Conservation (phyloP, 2,888 invertebrate species). For the Tetragonisca angustula region DNA sequence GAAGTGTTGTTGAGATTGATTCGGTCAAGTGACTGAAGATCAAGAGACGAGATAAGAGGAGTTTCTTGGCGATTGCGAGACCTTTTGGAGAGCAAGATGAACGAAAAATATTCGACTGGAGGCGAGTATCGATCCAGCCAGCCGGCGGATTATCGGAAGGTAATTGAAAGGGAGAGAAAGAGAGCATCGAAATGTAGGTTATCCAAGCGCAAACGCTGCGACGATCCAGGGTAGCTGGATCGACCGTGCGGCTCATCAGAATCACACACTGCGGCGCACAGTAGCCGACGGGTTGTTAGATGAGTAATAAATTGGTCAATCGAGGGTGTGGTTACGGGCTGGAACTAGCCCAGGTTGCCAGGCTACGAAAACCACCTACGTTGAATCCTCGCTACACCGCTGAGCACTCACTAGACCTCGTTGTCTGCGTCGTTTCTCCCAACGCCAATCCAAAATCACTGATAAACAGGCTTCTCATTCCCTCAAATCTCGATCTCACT, state of each 20-base stretch:
- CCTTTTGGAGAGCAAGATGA: background rate
- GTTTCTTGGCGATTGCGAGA: background rate
- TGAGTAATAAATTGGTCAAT: slow-evolving; percentile 82
- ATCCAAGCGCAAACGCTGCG: slow-evolving; percentile 37
- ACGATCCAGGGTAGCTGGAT: slow-evolving; percentile 47
- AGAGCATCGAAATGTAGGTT: slow-evolving; percentile 55
- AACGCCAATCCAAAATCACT: background rate
- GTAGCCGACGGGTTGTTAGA: slow-evolving; percentile 71
- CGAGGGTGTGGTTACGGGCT: slow-evolving; percentile 81
- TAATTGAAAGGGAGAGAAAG: slow-evolving; percentile 30
- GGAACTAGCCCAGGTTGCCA: slow-evolving; percentile 80
- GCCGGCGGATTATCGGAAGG: slow-evolving; percentile 25
- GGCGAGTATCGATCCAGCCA: slow-evolving; percentile 35
- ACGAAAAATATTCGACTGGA: background rate
- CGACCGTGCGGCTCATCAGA: slow-evolving; percentile 41
- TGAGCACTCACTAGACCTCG: slow-evolving; percentile 38
- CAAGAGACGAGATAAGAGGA: too few species aligned
- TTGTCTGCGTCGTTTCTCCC: slow-evolving; percentile 40
- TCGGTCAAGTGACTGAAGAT: too few species aligned
- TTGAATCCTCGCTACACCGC: slow-evolving; percentile 66
- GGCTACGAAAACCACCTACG: slow-evolving; percentile 80
- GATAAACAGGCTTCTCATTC: background rate
- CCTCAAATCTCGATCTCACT: too few species aligned
- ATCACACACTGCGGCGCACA: slow-evolving; percentile 37
- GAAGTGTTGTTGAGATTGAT: background rate